phyloP scores from a whole-genome alignment of 23 tunicate genomes.

The Ciona savignyi region DNA sequence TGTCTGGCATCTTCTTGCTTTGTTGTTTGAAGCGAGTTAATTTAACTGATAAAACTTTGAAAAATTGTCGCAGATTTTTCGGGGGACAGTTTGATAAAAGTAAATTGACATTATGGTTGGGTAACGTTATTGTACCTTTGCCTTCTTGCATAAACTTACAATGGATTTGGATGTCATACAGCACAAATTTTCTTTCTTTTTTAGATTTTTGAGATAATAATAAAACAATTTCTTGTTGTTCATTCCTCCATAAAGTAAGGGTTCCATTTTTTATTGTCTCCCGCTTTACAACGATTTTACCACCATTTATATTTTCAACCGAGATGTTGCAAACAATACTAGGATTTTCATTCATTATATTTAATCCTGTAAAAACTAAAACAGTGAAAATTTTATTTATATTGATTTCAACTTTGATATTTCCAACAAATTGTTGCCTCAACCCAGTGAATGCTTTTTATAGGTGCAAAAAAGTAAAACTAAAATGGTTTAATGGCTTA shows the following conservation, averaged over 20 bases:
- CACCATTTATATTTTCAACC: constrained; percentile 40
- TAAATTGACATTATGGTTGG: constrained; percentile 50
- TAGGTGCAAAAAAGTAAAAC: too few species aligned
- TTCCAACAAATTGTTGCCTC: too few species aligned
- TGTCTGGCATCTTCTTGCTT: constrained; percentile 7
- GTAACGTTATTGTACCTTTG: constrained; percentile 38
- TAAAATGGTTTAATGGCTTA: too few species aligned
- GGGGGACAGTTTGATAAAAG: constrained; percentile 81
- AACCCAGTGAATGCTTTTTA: too few species aligned
- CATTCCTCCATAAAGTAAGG: constrained; percentile 70
- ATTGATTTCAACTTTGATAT: too few species aligned
- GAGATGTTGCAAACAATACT: constrained; percentile 21
- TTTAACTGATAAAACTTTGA: constrained; percentile 69
- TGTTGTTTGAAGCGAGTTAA: constrained; percentile 35
- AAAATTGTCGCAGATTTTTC: constrained; percentile 44
- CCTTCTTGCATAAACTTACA: constrained; percentile 87
- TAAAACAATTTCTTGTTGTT: constrained; percentile 67
- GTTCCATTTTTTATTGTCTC: constrained; percentile 17
- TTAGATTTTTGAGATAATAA: constrained; percentile 7
- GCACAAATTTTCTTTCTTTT: constrained; percentile 18
- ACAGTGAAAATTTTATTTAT: too few species aligned
- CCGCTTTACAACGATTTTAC: constrained; percentile 24
- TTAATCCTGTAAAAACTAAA: too few species aligned
- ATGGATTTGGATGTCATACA: constrained; percentile 58
- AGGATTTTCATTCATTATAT: background rate